Base-by-base conservation (phyloP, 1,140 invertebrate genomes). In the Cotesia vestalis region DNA sequence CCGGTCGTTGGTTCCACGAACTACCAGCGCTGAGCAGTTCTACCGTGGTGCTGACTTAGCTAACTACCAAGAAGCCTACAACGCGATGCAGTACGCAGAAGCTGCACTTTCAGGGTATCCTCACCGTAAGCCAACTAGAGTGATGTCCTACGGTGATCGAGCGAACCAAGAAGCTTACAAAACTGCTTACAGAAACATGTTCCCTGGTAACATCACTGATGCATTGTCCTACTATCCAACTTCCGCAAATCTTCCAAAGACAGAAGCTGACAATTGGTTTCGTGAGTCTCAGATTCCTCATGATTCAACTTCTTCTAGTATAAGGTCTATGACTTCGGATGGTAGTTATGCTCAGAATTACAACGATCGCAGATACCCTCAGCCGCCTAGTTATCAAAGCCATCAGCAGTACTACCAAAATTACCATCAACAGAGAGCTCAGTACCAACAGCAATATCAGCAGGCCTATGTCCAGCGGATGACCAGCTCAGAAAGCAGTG, bases 161-260 rank as follows among this genome's bases (percentile, higher is more conserved):
- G 82, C 90, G 71, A 89, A 90, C 78, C 89, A 91, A 81, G 92
- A 93, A 75, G 89, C 88, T 55, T 92, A 92, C 78, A 92, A 92
- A 85, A 85, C 88, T 2, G 88, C 90, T 81, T 91, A 92, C 78
- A 87, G 91, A 38, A 88, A 89, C 12, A 91, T 90, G 86, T 93
- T 92, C 81, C 92, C 91, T 1, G 90, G 91, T 14, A 93, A 92
- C 80, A 90, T 93, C 35, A 94, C 92, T 0, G 92, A 94, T 79
- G 92, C 92, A 17, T 83, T 93, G 52, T 91, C 91, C 0, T 94
- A 94, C 74, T 93, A 94, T 82, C 92, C 92, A 59, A 92, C 91
- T 0, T 92, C 90, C 64, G 88, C 85, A 59, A 90, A 91, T 84
- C 77, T 89, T 75, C 87, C 89, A 34, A 87, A 87, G 60, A 86